Evolutionary conservation across 2,113 vertebrate genomes (phyloP), one percentile per base, ranked within the genome.

Genomic region (Carettochelys insculpta): DNA sequence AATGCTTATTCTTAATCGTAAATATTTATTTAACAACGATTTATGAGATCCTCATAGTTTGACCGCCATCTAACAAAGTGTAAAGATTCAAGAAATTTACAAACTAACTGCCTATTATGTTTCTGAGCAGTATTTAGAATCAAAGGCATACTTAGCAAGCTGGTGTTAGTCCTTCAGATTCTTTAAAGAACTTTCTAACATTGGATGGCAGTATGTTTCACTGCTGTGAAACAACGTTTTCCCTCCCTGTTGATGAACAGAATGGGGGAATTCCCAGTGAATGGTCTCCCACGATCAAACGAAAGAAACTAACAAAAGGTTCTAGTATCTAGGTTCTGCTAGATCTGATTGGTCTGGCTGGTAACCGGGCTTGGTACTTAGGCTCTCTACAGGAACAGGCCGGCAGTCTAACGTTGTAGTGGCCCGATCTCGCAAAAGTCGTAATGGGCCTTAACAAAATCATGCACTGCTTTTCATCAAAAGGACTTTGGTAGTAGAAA

Each of bases 271-370:
- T 24, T 83, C 71, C 79, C 16, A 79, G 76, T 61, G 84, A 85
- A 3, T 11, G 1, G 19, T 3, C 16, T n/a, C 7, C 27, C 0
- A 0, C 5, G 1, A 31, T 56, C 25, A 1, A 4, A 1, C 27
- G 25, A 43, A 43, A n/a, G 4, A n/a, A 65, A n/a, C 34, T n/a
- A n/a, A 14, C 34, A 34, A 17, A 17, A 65, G 16, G 4, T 65
- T 34, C 31, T 65, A n/a, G 34, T 19, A 68, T 38, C 61, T 22
- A 68, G 61, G 61, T 19, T 38, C 19, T n/a, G 38, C n/a, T 38
- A 38, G 19, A 22, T 20, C n/a, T 38, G 61, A 38, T 68, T 68
- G 61, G 19, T 22, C n/a, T 10, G n/a, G 61, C 58, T 65, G 16
- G 34, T 65, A 65, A 65, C 17, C 8, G 8, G 34, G 34, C 19